These are phyloP conservation scores for Mylabris phalerata DNA, from an alignment of 1,140 invertebrate species.

Conservation along the genomic window DNA sequence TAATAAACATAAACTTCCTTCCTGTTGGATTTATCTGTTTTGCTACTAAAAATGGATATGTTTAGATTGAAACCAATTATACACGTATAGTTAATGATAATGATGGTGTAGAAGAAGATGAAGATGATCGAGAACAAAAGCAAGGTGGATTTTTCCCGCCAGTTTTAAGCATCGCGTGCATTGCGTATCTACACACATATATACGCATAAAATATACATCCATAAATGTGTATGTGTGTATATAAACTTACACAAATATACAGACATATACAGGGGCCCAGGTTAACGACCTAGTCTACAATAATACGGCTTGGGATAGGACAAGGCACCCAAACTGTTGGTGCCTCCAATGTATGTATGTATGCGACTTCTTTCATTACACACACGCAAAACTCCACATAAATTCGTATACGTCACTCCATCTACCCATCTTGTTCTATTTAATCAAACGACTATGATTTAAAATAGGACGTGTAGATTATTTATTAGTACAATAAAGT, in stretches of 20 bases:
- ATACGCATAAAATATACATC: neutral
- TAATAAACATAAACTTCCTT: conserved; percentile 31
- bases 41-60: neutral
- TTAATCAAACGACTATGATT: no score
- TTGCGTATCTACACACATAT: conserved; percentile 27
- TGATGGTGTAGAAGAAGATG: conserved; percentile 13
- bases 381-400: no score
- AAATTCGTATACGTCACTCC: no score
- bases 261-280: conserved; percentile 23
- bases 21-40: conserved; percentile 6
- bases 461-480: no score
- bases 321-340: conserved; percentile 26
- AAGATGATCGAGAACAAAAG: conserved; percentile 8
- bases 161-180: conserved; percentile 30
- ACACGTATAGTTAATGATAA: neutral
- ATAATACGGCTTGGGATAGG: conserved; percentile 31
- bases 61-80: neutral
- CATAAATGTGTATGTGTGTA: neutral
- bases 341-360: neutral
- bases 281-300: conserved; percentile 32
- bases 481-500: no score
- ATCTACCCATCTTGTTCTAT: no score
- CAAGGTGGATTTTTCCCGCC: conserved; percentile 31
- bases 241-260: neutral
- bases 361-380: neutral